phyloP scores from a whole-genome alignment of 2,888 invertebrate genomes.

The Aquatica leii region DNA sequence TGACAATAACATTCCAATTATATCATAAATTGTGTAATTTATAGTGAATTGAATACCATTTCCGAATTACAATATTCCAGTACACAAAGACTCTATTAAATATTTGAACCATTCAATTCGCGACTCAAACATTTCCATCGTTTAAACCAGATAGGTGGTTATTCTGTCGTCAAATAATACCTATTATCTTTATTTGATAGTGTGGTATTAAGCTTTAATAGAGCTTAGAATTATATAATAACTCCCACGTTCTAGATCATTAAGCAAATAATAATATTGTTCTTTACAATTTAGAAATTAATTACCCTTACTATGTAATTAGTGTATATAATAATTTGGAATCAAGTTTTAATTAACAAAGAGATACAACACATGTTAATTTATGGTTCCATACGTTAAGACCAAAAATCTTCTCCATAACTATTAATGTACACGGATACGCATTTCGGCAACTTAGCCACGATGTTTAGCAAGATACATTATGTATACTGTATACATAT shows the following conservation, averaged over 20 bases:
- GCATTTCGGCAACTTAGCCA: slow-evolving; percentile 1
- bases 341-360: slow-evolving; percentile 16
- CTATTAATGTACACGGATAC: slow-evolving; percentile 7
- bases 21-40: not conserved
- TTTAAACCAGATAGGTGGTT: slow-evolving; percentile 12
- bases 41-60: not conserved
- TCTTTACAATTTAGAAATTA: slow-evolving; percentile 6
- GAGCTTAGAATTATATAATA: slow-evolving; percentile 3
- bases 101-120: too few species aligned
- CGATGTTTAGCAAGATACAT: slow-evolving; percentile 2
- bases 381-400: not conserved
- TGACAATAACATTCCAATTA: slow-evolving; percentile 8
- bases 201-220: slow-evolving; percentile 9
- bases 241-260: slow-evolving; percentile 4
- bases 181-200: slow-evolving; percentile 12
- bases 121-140: slow-evolving; percentile 10
- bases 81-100: not conserved
- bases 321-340: slow-evolving; percentile 11
- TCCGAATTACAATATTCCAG: too few species aligned
- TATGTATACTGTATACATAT: slow-evolving; percentile 1
- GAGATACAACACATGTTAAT: not conserved
- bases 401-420: not conserved
- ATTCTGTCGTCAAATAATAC: slow-evolving; percentile 17
- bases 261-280: slow-evolving; percentile 4
- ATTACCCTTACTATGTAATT: slow-evolving; percentile 6